Evolutionary conservation across 1,140 invertebrate species (phyloP).

Genomic region (Lepidurus couesii): DNA sequence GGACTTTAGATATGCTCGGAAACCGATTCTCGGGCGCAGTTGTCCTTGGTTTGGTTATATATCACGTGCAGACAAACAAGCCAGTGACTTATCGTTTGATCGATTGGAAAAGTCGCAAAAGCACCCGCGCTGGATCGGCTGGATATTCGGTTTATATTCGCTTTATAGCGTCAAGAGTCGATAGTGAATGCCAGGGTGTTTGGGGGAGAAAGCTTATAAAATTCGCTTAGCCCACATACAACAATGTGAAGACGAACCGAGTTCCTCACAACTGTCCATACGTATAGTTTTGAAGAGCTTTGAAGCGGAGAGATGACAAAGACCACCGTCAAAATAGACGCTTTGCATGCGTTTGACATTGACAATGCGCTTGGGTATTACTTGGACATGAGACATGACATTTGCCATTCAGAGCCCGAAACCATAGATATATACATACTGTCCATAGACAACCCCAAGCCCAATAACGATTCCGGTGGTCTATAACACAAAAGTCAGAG

Average conservation of each 20-base stretch:
- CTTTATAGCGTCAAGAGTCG: no score
- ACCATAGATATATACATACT: not conserved
- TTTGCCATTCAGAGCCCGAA: not conserved
- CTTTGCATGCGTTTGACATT: not conserved
- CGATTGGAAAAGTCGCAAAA: constrained; percentile 11
- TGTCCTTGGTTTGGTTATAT: not conserved
- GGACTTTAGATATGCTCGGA: not conserved
- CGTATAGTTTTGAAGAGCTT: not conserved
- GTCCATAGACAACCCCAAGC: not conserved
- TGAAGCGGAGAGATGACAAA: not conserved
- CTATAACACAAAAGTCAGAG: not conserved
- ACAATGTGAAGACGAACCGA: no score
- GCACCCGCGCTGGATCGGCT: not conserved
- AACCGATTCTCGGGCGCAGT: no score
- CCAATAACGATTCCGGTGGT: constrained; percentile 21
- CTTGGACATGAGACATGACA: constrained; percentile 21
- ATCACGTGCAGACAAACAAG: constrained; percentile 17
- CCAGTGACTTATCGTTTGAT: not conserved
- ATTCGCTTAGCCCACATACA: no score
- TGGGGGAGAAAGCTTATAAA: no score
- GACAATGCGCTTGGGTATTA: not conserved
- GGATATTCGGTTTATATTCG: no score
- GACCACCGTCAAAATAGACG: constrained; percentile 3
- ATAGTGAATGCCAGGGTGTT: no score
- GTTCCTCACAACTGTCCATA: not conserved